These are phyloP conservation scores for Drosophila arizonae DNA, from an alignment of 1,140 invertebrate genomes.

Conservation along the genomic window DNA sequence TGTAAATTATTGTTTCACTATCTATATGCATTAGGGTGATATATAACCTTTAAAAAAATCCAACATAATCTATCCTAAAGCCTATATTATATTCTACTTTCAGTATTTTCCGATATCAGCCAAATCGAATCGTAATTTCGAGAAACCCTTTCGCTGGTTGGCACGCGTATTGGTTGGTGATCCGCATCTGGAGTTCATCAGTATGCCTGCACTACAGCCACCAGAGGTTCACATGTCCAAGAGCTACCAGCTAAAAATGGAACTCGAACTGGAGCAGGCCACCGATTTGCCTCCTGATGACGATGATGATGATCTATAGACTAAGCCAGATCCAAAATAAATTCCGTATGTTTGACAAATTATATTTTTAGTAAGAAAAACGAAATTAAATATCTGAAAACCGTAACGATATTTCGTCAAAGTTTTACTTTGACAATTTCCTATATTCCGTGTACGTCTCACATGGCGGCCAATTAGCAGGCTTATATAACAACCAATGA, in stretches of 20 bases:
- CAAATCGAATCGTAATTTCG: conserved; percentile 99
- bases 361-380: not conserved
- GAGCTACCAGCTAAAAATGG: conserved; percentile 95
- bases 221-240: conserved; percentile 98
- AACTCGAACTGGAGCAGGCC: conserved; percentile 96
- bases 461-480: not conserved
- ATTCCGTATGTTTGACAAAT: not conserved
- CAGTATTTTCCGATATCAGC: conserved; percentile 99
- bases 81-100: conserved; percentile 45
- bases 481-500: conserved; percentile 24
- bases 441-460: conserved; percentile 16
- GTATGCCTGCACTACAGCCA: conserved; percentile 95
- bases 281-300: conserved; percentile 95
- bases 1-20: too few relatives aligned
- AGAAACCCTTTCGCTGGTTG: conserved; percentile 99
- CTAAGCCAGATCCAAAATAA: not conserved
- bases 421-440: not conserved
- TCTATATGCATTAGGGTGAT: too few relatives aligned
- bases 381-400: not conserved
- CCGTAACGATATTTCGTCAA: not conserved
- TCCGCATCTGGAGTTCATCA: conserved; percentile 98
- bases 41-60: too few relatives aligned
- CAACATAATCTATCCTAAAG: too few relatives aligned
- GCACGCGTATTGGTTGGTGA: conserved; percentile 98
- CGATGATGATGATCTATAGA: conserved; percentile 92